These are phyloP conservation scores for Xylocampa areola DNA, from an alignment of 2,888 invertebrate genomes.

Conservation along the genomic window DNA sequence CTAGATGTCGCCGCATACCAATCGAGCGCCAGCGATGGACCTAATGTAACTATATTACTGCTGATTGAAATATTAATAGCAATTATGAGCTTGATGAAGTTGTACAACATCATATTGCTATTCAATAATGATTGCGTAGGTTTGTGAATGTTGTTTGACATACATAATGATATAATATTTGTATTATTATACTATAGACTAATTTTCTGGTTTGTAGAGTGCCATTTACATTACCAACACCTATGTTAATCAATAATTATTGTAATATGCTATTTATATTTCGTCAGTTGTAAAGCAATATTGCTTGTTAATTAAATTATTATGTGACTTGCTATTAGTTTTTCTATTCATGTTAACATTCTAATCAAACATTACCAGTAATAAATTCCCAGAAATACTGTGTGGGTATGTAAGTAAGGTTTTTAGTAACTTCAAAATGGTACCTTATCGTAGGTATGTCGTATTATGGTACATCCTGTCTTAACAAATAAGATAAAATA, in stretches of 20 bases:
- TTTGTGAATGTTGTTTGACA: slow-evolving; percentile 10
- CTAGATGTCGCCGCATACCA: slow-evolving; percentile 76
- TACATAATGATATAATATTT: slow-evolving; percentile 16
- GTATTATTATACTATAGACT: slow-evolving; percentile 5
- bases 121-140: slow-evolving; percentile 12
- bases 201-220: slow-evolving; percentile 16
- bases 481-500: slow-evolving; percentile 23
- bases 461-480: slow-evolving; percentile 18
- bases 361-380: slow-evolving; percentile 8
- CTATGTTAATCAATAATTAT: slow-evolving; percentile 10
- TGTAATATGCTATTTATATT: slow-evolving; percentile 38
- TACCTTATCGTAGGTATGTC: slow-evolving; percentile 2
- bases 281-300: slow-evolving; percentile 45
- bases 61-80: slow-evolving; percentile 49
- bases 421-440: background rate
- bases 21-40: slow-evolving; percentile 50
- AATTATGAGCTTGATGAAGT: slow-evolving; percentile 27
- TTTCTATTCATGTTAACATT: slow-evolving; percentile 36
- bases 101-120: slow-evolving; percentile 6
- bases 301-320: slow-evolving; percentile 52
- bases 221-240: slow-evolving; percentile 19
- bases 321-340: slow-evolving; percentile 45
- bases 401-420: background rate
- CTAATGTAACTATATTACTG: slow-evolving; percentile 38
- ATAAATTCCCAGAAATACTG: slow-evolving; percentile 3